Evolutionary conservation across 2,113 vertebrate species (phyloP), one percentile per base, ranked within the genome.

Genomic region (Aptenodytes patagonicus): DNA sequence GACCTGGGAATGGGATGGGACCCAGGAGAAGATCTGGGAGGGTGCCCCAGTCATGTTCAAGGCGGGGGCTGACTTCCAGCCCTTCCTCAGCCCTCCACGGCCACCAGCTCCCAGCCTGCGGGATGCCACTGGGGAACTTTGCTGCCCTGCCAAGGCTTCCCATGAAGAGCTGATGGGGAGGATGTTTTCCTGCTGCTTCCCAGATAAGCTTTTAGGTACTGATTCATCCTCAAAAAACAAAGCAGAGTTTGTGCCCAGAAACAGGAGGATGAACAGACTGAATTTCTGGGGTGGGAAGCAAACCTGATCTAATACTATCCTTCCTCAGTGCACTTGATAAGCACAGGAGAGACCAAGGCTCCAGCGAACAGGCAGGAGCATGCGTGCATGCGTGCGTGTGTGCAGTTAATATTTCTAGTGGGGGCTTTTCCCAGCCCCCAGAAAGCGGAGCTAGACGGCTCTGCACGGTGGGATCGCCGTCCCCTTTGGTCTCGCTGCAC

Each of bases 371-470:
- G n/a, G 16, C 9, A 32, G 28, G 34, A 34, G 13, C 4, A 1
- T 5, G 17, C 1, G 1, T 14, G 17, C 17, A 3, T 7, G 14
- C 25, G 3, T 4, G 7, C 2, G 2, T 18, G 11, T 0, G 4
- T 38, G 26, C 13, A 62, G 22, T 32, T 28, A 51, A 13, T 31
- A 36, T 34, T 42, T 51, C 15, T 3, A 21, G 24, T 0, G 2
- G 25, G n/a, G 65, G 31, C 11, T 71, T 79, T 51, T 22, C 32
- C 51, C 57, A n/a, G 57, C 32, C 44, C 52, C 29, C 17, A 6
- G 12, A 64, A 79, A 52, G 25, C 1, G 3, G 31, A 57, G 49
- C 40, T 13, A 49, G 49, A 28, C 0, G 8, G 26, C 46, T 34
- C 47, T 6, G 3, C 49, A 11, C 34, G 3, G 0, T 21, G 18